phyloP scores from a whole-genome alignment of 2,113 vertebrate genomes.

The Sylvia atricapilla region DNA sequence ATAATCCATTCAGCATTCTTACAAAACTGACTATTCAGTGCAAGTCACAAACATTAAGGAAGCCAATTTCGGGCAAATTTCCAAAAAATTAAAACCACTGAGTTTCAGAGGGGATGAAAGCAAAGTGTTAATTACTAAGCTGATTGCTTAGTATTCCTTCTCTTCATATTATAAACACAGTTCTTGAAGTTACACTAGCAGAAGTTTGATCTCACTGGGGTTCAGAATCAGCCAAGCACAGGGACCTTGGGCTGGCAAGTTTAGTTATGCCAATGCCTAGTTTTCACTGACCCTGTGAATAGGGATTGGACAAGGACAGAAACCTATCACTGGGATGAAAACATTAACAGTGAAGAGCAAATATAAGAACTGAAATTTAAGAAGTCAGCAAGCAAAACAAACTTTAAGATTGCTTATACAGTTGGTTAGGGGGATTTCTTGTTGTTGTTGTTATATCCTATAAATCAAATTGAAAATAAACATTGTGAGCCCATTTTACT shows the following conservation, averaged over 20 bases:
- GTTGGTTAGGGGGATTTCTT: neutral
- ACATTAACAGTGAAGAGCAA: neutral
- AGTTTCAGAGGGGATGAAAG: neutral
- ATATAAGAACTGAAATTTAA: neutral
- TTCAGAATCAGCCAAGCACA: neutral
- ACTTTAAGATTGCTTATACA: neutral
- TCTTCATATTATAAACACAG: fast-evolving
- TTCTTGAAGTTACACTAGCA: neutral
- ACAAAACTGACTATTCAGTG: neutral
- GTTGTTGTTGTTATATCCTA: neutral
- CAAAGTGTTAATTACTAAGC: neutral
- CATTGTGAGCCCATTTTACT: neutral
- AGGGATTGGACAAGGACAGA: neutral
- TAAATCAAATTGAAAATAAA: neutral
- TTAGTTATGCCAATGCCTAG: neutral
- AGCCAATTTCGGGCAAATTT: neutral
- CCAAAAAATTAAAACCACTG: neutral
- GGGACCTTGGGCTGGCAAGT: neutral
- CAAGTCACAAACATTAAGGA: neutral
- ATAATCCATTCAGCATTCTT: neutral
- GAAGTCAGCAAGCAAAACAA: neutral
- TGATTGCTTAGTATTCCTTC: neutral
- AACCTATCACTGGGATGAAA: neutral
- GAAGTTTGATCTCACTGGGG: neutral
- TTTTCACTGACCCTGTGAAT: neutral